phyloP scores from a whole-genome alignment of 2,113 vertebrate genomes.

The Aythya baeri region DNA sequence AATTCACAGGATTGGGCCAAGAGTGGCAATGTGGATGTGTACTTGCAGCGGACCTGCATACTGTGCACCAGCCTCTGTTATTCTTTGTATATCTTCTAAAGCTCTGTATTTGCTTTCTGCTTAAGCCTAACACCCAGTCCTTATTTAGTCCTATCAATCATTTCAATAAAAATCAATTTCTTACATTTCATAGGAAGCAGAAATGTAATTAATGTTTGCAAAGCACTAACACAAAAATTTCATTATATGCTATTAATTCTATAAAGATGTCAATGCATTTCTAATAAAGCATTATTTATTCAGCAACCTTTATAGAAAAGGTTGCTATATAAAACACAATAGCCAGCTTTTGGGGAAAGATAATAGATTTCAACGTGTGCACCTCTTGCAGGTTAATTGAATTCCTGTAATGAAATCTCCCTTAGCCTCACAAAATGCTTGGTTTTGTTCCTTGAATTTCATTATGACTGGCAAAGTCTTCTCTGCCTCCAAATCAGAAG shows the following conservation, averaged over 20 bases:
- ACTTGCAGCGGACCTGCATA: accelerated
- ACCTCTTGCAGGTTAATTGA: constrained; percentile 36
- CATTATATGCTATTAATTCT: neutral
- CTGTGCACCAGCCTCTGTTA: neutral
- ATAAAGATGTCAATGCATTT: neutral
- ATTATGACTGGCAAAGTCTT: constrained; percentile 17
- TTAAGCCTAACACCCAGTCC: neutral
- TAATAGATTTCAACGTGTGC: neutral
- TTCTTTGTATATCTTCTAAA: neutral
- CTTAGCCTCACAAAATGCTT: constrained; percentile 33
- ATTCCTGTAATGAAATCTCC: constrained; percentile 40
- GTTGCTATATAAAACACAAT: neutral
- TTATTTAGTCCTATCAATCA: neutral
- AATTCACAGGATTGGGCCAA: constrained; percentile 1
- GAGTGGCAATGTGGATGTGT: accelerated
- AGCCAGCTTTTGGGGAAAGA: constrained; percentile 2
- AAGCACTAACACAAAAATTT: neutral
- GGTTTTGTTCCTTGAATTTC: constrained; percentile 42
- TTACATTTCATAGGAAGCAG: neutral
- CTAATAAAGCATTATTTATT: neutral
- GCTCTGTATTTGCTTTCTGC: neutral
- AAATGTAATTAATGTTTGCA: neutral
- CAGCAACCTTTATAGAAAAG: neutral
- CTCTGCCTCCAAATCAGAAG: neutral
- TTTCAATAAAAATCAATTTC: neutral